Evolutionary conservation across 2,113 vertebrate species (phyloP).

Genomic region (Percina caprodes): DNA sequence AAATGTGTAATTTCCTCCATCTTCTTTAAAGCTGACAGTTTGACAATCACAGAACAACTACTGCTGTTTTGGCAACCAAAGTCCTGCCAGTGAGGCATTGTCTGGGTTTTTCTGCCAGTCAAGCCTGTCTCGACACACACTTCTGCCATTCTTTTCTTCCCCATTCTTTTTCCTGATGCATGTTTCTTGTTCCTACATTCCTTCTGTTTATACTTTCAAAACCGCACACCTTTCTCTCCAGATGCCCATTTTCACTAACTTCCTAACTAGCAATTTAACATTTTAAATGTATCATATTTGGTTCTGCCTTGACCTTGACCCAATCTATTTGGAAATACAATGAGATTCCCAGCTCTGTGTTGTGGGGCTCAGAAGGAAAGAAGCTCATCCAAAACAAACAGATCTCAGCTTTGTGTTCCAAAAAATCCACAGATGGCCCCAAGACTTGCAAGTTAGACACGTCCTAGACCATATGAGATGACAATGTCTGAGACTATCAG

Average conservation of each 20-base stretch:
- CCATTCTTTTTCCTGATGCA: slow-evolving; percentile 29
- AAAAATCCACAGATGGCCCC: slow-evolving; percentile 66
- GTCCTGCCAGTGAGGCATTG: slow-evolving; percentile 62
- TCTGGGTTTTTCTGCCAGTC: slow-evolving; percentile 68
- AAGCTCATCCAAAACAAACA: slow-evolving; percentile 57
- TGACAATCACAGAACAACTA: slow-evolving; percentile 71
- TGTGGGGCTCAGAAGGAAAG: slow-evolving; percentile 29
- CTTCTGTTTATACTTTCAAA: slow-evolving; percentile 9
- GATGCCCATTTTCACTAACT: slow-evolving; percentile 21
- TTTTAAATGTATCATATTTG: slow-evolving; percentile 31
- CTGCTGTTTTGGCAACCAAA: slow-evolving; percentile 74
- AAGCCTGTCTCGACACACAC: slow-evolving; percentile 58
- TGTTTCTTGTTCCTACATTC: slow-evolving; percentile 26
- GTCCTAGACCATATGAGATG: slow-evolving; percentile 63
- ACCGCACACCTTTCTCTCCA: slow-evolving; percentile 24
- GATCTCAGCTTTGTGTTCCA: slow-evolving; percentile 56
- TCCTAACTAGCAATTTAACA: slow-evolving; percentile 14
- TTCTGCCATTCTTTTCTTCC: slow-evolving; percentile 44
- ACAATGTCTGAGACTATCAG: slow-evolving; percentile 49
- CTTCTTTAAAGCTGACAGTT: slow-evolving; percentile 75
- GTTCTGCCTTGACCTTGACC: slow-evolving; percentile 24
- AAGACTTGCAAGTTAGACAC: slow-evolving; percentile 68
- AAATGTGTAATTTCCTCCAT: slow-evolving; percentile 82
- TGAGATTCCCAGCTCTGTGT: slow-evolving; percentile 12
- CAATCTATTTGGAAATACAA: slow-evolving; percentile 47